Conservation (phyloP, 2,888 invertebrate species). For the Mallateleia sp. region DNA sequence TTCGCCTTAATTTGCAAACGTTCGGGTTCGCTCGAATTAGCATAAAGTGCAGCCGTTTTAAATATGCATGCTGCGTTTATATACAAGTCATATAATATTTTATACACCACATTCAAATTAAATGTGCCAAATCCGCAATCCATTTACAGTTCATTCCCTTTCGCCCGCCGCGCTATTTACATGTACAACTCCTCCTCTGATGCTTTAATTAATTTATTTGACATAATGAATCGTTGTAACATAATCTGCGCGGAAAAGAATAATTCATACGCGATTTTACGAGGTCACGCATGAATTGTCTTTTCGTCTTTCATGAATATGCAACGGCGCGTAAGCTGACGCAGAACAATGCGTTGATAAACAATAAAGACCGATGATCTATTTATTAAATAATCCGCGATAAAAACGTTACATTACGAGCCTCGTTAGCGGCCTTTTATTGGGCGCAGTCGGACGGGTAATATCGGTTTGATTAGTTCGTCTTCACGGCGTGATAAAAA, state of each 20-base stretch:
- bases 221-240: slow-evolving; percentile 52
- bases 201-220: slow-evolving; percentile 68
- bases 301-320: slow-evolving; percentile 64
- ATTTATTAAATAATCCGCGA: too few relatives aligned
- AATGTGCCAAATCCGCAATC: slow-evolving; percentile 66
- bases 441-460: too few relatives aligned
- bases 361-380: slow-evolving; percentile 10
- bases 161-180: slow-evolving; percentile 62
- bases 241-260: slow-evolving; percentile 55
- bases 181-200: slow-evolving; percentile 56
- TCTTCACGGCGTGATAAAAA: too few relatives aligned
- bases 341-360: slow-evolving; percentile 45
- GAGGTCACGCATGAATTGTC: slow-evolving; percentile 64
- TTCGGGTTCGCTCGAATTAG: slow-evolving; percentile 37
- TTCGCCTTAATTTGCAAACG: slow-evolving; percentile 46
- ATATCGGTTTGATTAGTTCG: too few relatives aligned
- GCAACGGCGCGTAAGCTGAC: not conserved
- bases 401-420: too few relatives aligned
- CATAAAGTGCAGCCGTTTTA: slow-evolving; percentile 53
- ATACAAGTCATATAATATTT: slow-evolving; percentile 57
- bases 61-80: slow-evolving; percentile 51
- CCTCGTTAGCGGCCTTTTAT: too few relatives aligned
- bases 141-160: slow-evolving; percentile 65
- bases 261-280: slow-evolving; percentile 59
- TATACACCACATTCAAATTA: slow-evolving; percentile 55